Conservation (phyloP, 1,140 invertebrate genomes). For the Rhysida immarginata region DNA sequence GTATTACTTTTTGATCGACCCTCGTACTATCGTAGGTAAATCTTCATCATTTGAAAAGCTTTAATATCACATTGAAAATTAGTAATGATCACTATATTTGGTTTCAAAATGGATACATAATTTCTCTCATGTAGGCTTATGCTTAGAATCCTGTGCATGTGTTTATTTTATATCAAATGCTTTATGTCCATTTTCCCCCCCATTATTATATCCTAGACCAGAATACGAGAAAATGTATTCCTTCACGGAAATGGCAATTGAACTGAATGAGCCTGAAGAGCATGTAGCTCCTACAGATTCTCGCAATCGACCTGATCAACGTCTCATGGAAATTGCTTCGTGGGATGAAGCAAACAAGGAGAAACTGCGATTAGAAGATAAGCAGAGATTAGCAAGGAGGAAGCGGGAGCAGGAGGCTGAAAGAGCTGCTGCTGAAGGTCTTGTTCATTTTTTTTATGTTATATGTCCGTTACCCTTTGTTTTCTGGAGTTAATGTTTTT, state of each 20-base stretch:
- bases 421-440: constrained; percentile 53
- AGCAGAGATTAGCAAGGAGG: constrained; percentile 62
- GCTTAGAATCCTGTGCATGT: too few relatives aligned
- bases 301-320: constrained; percentile 83
- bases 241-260: constrained; percentile 86
- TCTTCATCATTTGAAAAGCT: too few relatives aligned
- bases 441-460: neutral
- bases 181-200: neutral
- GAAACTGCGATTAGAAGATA: constrained; percentile 85
- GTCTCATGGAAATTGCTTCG: constrained; percentile 86
- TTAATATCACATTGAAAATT: too few relatives aligned
- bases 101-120: too few relatives aligned
- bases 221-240: constrained; percentile 71
- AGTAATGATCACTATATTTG: too few relatives aligned
- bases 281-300: constrained; percentile 90
- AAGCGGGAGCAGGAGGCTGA: constrained; percentile 63
- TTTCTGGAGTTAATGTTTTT: constrained; percentile 4
- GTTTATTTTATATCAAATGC: too few relatives aligned
- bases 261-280: constrained; percentile 88
- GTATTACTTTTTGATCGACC: too few relatives aligned
- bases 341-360: constrained; percentile 94
- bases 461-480: constrained; percentile 2
- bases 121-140: too few relatives aligned
- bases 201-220: constrained; percentile 33
- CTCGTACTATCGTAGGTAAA: too few relatives aligned